These are phyloP conservation scores for Hippopotamyrus pictus DNA, from an alignment of 2,797 vertebrate genomes.

Conservation along the genomic window DNA sequence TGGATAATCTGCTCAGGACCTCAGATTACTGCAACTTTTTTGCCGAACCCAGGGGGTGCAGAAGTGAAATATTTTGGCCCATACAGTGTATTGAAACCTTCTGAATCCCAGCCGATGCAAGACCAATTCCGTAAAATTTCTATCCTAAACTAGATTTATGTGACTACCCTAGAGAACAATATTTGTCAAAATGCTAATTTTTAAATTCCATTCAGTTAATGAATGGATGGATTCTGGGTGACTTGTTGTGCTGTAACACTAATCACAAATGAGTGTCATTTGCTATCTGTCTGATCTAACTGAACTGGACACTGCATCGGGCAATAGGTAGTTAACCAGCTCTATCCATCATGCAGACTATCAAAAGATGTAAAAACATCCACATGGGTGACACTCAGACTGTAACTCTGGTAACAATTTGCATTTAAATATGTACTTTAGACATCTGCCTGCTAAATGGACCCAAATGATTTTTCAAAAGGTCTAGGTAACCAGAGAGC, in stretches of 20 bases:
- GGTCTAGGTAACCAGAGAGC: neutral
- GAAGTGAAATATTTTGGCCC: neutral
- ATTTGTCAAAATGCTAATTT: neutral
- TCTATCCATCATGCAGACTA: neutral
- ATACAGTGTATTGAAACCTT: neutral
- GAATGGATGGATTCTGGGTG: neutral
- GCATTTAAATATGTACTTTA: neutral
- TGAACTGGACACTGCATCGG: neutral
- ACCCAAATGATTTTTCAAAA: neutral
- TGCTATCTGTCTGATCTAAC: neutral
- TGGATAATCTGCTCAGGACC: neutral
- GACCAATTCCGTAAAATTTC: neutral
- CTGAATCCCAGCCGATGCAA: neutral
- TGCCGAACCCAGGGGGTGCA: neutral
- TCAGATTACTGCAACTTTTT: neutral
- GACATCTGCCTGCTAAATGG: neutral
- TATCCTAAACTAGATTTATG: neutral
- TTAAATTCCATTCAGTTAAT: neutral
- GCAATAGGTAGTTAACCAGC: neutral
- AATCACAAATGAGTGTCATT: neutral
- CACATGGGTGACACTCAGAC: neutral
- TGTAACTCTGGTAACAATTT: neutral
- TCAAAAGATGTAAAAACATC: neutral
- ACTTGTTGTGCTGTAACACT: neutral
- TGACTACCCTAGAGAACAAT: neutral